Conservation (phyloP, 2,888 invertebrate species). For the Aplocera efformata region DNA sequence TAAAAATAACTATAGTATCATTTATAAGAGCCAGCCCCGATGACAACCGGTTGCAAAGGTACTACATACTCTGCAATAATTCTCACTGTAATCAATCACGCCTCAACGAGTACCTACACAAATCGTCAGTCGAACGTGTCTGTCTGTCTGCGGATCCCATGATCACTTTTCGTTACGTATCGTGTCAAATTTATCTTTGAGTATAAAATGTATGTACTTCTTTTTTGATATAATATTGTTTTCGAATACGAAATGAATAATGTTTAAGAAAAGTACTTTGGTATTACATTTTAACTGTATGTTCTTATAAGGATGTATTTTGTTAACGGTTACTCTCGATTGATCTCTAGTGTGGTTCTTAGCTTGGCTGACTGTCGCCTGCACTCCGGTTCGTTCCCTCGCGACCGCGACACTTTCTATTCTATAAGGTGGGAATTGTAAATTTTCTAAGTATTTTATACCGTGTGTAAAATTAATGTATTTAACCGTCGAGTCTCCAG, state of each 20-base stretch:
- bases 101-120: too few species aligned
- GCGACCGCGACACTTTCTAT: conserved; percentile 52
- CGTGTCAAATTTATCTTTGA: conserved; percentile 63
- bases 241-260: conserved; percentile 67
- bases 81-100: conserved; percentile 29
- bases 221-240: conserved; percentile 72
- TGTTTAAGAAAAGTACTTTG: conserved; percentile 73
- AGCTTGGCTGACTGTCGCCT: conserved; percentile 24
- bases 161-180: conserved; percentile 39
- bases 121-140: conserved; percentile 23
- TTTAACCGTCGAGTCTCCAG: conserved; percentile 55
- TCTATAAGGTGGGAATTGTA: conserved; percentile 70
- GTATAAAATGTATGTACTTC: conserved; percentile 58
- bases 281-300: conserved; percentile 72
- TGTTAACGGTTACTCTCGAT: conserved; percentile 47
- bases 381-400: conserved; percentile 21
- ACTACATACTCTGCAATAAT: conserved; percentile 24
- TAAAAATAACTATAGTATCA: conserved; percentile 77
- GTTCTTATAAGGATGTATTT: conserved; percentile 58
- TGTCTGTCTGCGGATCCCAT: conserved; percentile 7
- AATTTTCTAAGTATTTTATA: conserved; percentile 79
- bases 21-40: conserved; percentile 71
- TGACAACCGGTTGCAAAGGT: conserved; percentile 60
- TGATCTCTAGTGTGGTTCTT: conserved; percentile 49
- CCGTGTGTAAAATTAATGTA: conserved; percentile 71